These are phyloP conservation scores for Bergia puertoricense DNA, from an alignment of 92 coral and sea anemone genomes.

Conservation along the genomic window DNA sequence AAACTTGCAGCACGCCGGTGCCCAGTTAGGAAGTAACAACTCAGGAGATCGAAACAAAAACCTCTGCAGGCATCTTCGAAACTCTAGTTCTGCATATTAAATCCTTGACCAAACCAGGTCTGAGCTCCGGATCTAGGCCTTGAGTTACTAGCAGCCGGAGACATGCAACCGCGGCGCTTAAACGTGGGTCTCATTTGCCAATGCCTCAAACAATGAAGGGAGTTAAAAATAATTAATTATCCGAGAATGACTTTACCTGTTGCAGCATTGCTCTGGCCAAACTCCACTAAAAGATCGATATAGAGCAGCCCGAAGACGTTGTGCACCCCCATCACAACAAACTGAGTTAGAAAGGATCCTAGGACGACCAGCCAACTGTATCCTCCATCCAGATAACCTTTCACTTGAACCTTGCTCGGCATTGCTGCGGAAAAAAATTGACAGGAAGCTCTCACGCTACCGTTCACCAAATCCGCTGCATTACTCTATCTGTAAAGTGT, in stretches of 20 bases:
- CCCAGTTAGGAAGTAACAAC: too few relatives aligned
- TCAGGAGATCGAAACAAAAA: too few relatives aligned
- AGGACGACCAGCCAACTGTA: slow-evolving; percentile 82
- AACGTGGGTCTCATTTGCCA: too few relatives aligned
- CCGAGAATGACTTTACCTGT: slow-evolving; percentile 52
- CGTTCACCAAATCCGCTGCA: background rate
- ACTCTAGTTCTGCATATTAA: too few relatives aligned
- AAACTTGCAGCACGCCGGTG: too few relatives aligned
- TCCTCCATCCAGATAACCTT: slow-evolving; percentile 76
- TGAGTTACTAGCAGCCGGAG: too few relatives aligned
- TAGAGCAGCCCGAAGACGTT: slow-evolving; percentile 77
- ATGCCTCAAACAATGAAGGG: too few relatives aligned
- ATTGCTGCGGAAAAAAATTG: slow-evolving; percentile 11
- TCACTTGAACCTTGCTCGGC: slow-evolving; percentile 18
- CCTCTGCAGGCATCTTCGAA: too few relatives aligned
- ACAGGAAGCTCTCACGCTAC: background rate
- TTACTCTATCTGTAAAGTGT: too few relatives aligned
- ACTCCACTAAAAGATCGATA: slow-evolving; percentile 72
- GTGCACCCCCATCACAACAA: slow-evolving; percentile 71
- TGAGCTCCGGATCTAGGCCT: too few relatives aligned
- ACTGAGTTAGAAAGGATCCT: slow-evolving; percentile 73
- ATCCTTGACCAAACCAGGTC: too few relatives aligned
- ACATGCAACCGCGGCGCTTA: too few relatives aligned
- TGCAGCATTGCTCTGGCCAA: slow-evolving; percentile 72
- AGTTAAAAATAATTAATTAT: background rate